These are phyloP conservation scores for Conomelus anceps DNA, from an alignment of 2,888 invertebrate genomes.

Conservation along the genomic window DNA sequence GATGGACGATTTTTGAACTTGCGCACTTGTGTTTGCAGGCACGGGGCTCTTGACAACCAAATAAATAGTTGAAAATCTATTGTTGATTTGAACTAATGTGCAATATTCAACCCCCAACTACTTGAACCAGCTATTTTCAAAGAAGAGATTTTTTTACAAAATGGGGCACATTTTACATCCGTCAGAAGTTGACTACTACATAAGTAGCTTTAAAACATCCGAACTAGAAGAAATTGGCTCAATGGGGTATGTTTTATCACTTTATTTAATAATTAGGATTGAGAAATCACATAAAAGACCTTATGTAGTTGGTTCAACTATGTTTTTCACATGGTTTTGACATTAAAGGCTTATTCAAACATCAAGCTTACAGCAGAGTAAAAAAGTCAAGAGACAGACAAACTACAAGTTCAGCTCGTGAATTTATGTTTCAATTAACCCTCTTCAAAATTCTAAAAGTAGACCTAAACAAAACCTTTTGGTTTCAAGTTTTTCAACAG, in stretches of 20 bases:
- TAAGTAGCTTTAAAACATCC: slow-evolving; percentile 62
- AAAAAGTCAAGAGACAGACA: too few relatives aligned
- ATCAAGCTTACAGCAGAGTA: too few relatives aligned
- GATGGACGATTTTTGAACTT: background rate
- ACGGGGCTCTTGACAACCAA: background rate
- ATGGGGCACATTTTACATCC: background rate
- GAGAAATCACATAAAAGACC: background rate
- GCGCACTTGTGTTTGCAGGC: background rate
- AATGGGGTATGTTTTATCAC: background rate
- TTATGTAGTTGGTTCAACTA: too few relatives aligned
- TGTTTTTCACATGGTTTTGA: too few relatives aligned
- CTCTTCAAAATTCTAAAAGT: too few relatives aligned
- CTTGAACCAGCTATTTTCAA: too few relatives aligned
- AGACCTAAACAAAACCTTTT: too few relatives aligned
- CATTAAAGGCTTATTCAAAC: too few relatives aligned
- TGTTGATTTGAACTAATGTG: background rate
- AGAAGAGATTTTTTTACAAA: background rate
- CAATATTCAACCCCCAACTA: too few relatives aligned
- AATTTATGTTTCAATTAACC: too few relatives aligned
- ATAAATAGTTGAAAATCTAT: background rate
- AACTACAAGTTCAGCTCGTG: too few relatives aligned
- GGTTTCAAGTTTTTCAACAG: too few relatives aligned
- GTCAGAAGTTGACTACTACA: slow-evolving; percentile 62
- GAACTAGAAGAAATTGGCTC: slow-evolving; percentile 62
- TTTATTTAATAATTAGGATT: background rate